Evolutionary conservation across 2,797 vertebrate genomes (phyloP).

Genomic region (Steatocranus sp.): DNA sequence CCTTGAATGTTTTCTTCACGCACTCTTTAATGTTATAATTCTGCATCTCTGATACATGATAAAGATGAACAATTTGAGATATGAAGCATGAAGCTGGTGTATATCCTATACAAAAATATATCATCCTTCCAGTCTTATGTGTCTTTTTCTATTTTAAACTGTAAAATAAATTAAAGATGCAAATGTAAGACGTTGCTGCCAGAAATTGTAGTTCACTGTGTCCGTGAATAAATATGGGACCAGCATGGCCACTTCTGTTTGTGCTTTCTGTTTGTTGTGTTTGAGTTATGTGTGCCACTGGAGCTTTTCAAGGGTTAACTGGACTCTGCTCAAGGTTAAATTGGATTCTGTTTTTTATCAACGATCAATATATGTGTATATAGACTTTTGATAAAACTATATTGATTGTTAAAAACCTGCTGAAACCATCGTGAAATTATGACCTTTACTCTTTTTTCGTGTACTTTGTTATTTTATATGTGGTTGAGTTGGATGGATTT

Average conservation of each 20-base stretch:
- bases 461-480: neutral
- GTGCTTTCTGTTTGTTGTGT: neutral
- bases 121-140: neutral
- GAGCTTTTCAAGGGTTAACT: neutral
- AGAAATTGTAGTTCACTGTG: slow-evolving; percentile 22
- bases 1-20: neutral
- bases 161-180: neutral
- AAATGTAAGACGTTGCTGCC: neutral
- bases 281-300: neutral
- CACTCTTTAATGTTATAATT: neutral
- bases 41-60: neutral
- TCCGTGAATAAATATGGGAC: slow-evolving; percentile 7
- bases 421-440: neutral
- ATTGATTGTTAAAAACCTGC: neutral
- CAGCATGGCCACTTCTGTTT: neutral
- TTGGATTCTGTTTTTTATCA: neutral
- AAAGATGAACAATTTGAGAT: neutral
- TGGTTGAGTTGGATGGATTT: neutral
- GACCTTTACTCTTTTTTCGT: neutral
- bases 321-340: neutral
- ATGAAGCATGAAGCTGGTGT: neutral
- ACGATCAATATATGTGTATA: neutral
- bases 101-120: neutral
- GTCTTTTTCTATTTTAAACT: neutral
- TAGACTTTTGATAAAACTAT: neutral